Percentiles rank a stretch among this genome's conserved stretches.
Conservation (phyloP, 2,888 invertebrate species). For the Sisyra nigra region DNA sequence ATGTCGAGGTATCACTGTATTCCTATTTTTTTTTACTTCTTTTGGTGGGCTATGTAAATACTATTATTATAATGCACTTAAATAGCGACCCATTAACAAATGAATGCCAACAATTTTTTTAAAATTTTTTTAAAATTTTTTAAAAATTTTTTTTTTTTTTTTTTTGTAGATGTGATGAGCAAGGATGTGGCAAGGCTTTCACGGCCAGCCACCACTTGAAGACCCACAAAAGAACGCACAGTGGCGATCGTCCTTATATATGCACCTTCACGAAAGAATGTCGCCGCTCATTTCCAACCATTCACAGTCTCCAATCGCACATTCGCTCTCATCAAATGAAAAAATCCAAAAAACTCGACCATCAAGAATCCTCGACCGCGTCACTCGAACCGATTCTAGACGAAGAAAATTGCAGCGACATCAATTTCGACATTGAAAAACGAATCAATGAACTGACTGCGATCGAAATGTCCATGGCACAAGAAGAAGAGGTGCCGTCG, state of each 20-base stretch:
- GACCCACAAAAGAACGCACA: constrained; percentile 71
- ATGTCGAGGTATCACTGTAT: too few relatives aligned
- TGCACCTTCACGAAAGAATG: constrained; percentile 49
- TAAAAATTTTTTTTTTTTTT: neutral
- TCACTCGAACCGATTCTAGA: constrained; percentile 1
- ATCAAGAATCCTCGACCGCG: neutral
- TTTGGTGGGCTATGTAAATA: too few relatives aligned
- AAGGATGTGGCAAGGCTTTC: constrained; percentile 83
- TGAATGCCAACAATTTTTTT: too few relatives aligned
- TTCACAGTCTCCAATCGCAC: constrained; percentile 71
- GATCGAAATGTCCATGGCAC: constrained; percentile 53
- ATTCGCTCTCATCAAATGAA: constrained; percentile 47
- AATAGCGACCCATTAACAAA: too few relatives aligned
- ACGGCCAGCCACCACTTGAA: constrained; percentile 89
- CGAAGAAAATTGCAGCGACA: neutral
- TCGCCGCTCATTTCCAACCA: constrained; percentile 63
- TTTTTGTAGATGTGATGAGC: constrained; percentile 50
- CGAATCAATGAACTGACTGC: constrained; percentile 33
- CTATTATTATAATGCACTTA: too few relatives aligned
- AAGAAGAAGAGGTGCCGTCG: constrained; percentile 57
- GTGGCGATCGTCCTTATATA: constrained; percentile 61
- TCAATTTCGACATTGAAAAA: neutral
- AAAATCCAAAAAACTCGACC: neutral
- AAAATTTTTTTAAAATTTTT: constrained; percentile 4
- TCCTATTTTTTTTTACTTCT: too few relatives aligned